Evolutionary conservation across 2,797 vertebrate species (phyloP).

Genomic region (Clarias platycephalus): DNA sequence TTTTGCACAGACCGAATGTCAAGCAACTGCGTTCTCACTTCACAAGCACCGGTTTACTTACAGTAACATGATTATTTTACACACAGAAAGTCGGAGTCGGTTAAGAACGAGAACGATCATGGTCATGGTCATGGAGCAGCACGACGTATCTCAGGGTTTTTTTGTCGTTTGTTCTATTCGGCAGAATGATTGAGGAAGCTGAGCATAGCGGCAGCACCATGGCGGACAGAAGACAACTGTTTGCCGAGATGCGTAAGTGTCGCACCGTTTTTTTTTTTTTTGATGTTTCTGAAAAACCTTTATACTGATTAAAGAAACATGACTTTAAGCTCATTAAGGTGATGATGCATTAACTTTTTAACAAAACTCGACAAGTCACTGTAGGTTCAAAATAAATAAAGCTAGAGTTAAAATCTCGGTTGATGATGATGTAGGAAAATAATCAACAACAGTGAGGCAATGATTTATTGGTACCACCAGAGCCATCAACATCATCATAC

Average conservation of each 20-base stretch:
- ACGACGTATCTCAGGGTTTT: neutral
- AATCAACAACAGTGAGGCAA: no score
- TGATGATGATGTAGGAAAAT: no score
- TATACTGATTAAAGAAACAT: neutral
- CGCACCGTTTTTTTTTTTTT: slow-evolving; percentile 20
- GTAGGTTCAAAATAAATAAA: no score
- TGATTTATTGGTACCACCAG: no score
- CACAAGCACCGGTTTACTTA: neutral
- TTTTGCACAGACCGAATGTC: neutral
- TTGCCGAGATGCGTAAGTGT: slow-evolving; percentile 99
- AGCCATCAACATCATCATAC: no score
- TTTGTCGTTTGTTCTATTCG: slow-evolving; percentile 62
- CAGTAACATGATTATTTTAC: neutral
- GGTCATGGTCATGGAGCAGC: neutral
- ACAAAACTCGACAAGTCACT: no score
- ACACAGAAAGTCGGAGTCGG: neutral
- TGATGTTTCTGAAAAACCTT: neutral
- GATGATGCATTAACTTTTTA: no score
- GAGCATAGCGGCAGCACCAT: slow-evolving; percentile 88
- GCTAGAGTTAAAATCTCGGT: no score
- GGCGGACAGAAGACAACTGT: slow-evolving; percentile 98
- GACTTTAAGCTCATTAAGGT: neutral
- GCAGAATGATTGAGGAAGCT: slow-evolving; percentile 97
- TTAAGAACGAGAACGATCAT: neutral
- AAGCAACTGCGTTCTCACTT: neutral